These are phyloP conservation scores for Sminthurinus aureus DNA, from an alignment of 2,888 invertebrate species.

Conservation along the genomic window DNA sequence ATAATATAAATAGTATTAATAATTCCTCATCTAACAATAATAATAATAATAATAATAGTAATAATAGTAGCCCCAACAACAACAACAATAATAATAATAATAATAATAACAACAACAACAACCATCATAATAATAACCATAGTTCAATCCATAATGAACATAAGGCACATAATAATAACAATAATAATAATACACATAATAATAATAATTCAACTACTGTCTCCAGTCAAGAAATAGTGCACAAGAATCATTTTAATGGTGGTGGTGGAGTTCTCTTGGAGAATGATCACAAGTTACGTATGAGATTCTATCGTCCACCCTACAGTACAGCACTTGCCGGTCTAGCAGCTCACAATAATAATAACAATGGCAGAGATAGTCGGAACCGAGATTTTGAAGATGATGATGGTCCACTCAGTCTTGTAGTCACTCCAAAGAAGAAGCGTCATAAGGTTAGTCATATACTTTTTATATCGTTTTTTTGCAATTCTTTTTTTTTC, in stretches of 20 bases:
- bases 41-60: constrained; percentile 37
- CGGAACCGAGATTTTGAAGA: constrained; percentile 69
- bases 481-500: neutral
- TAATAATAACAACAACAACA: constrained; percentile 36
- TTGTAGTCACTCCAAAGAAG: constrained; percentile 95
- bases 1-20: neutral
- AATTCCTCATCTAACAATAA: neutral
- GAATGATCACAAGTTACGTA: constrained; percentile 36
- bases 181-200: constrained; percentile 31
- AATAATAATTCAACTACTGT: constrained; percentile 41
- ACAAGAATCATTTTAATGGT: constrained; percentile 37
- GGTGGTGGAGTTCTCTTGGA: constrained; percentile 28
- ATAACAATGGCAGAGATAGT: constrained; percentile 6
- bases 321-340: constrained; percentile 41
- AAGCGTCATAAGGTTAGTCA: constrained; percentile 85
- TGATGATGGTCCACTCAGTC: constrained; percentile 91
- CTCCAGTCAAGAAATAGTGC: neutral
- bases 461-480: neutral
- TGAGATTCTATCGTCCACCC: constrained; percentile 40
- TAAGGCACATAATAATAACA: constrained; percentile 29
- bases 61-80: constrained; percentile 8
- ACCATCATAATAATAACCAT: neutral
- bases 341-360: constrained; percentile 40
- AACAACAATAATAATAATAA: constrained; percentile 44
- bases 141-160: constrained; percentile 60